Percentiles rank a stretch among this genome's conserved stretches.
Conservation (phyloP, 2,113 vertebrate species). For the Thinocorus orbignyianus region DNA sequence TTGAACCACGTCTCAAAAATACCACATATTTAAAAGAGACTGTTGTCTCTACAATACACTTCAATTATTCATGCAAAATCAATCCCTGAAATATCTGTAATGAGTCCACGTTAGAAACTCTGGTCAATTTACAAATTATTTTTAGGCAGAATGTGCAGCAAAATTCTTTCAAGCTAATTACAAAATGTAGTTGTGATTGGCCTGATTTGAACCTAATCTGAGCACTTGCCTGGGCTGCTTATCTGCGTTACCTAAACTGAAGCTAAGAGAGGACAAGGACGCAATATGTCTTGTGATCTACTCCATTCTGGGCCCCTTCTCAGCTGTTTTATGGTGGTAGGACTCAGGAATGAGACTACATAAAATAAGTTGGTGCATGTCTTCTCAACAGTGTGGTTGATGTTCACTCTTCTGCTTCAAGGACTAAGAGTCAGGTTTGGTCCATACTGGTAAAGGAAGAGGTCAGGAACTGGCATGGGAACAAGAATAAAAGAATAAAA, state of each 20-base stretch:
- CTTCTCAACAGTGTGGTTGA: not conserved
- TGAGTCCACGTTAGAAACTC: not conserved
- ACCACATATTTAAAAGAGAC: slow-evolving; percentile 11
- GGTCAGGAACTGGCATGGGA: not conserved
- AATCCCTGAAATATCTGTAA: slow-evolving; percentile 62
- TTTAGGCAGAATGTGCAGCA: slow-evolving; percentile 57
- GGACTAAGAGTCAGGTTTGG: not conserved
- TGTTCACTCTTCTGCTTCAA: not conserved
- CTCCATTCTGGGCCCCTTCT: not conserved
- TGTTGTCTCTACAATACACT: slow-evolving; percentile 7
- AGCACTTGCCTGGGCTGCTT: not conserved
- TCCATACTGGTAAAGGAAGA: not conserved
- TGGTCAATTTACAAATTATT: slow-evolving; percentile 60
- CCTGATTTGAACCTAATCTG: slow-evolving; percentile 37
- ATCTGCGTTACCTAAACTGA: not conserved
- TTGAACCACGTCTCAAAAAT: not conserved
- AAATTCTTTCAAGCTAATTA: slow-evolving; percentile 39
- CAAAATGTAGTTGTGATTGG: slow-evolving; percentile 1
- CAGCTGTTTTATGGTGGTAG: not conserved
- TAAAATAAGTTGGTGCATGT: not conserved
- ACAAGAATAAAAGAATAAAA: not conserved
- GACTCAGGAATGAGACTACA: not conserved
- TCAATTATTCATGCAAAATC: slow-evolving; percentile 64
- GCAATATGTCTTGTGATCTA: not conserved
- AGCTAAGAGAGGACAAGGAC: not conserved